Evolutionary conservation across 2,113 vertebrate genomes (phyloP), one percentile per base, ranked within the genome.

Genomic region (Trinectes maculatus): DNA sequence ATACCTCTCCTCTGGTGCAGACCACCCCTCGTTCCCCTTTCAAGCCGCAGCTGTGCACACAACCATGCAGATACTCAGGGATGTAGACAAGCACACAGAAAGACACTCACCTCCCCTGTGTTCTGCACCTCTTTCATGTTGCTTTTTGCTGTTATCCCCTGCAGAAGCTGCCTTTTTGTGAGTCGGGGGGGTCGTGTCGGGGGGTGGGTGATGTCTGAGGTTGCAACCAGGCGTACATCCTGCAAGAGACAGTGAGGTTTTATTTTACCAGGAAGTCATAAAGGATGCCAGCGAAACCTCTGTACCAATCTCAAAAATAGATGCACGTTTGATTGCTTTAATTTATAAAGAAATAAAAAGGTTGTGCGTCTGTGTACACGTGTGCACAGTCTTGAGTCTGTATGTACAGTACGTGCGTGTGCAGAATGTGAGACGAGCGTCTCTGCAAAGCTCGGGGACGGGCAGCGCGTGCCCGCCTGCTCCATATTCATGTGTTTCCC

Each of bases 401-500:
- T 58, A 25, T 73, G 43, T 69, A 51, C 36, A 33, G 2, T 70
- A 29, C 36, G 79, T 73, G 62, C 49, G 46, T 58, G 72, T 55
- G 57, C 47, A 53, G 46, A 79, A 29, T 69, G 84, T 58, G 54
- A 21, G 60, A 78, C 1, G 64, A 89, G 73, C 36, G 80, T 88
- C 21, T 71, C 48, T 70, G 83, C 19, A 43, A 82, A 64, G 82
- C 82, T 31, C 66, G 74, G 80, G 83, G 52, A 77, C 47, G 8
- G 64, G 46, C 61, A 59, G 82, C 87, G n/a, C n/a, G n/a, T n/a
- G 70, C 76, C 85, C 67, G 76, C 25, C 90, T 77, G 33, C 73
- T 92, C 85, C 53, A 88, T 89, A 92, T 91, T 93, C 81, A 92
- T 92, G 75, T 40, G 42, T 85, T 87, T 71, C 68, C 88, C 79